These are phyloP conservation scores for Osmerus eperlanus DNA, from an alignment of 2,113 vertebrate species.

Conservation along the genomic window DNA sequence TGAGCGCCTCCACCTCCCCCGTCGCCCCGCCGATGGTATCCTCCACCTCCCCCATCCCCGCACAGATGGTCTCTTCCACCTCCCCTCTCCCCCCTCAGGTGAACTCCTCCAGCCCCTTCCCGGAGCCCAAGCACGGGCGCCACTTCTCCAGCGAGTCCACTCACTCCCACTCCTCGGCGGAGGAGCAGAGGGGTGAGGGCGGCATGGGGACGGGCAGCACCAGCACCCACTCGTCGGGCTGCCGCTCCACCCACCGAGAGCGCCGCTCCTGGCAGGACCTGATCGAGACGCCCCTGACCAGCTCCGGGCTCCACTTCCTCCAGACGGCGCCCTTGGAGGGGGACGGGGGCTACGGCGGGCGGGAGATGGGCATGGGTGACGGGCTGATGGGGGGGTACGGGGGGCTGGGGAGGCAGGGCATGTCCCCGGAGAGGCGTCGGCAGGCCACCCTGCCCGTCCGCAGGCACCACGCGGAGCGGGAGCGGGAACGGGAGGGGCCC, in stretches of 20 bases:
- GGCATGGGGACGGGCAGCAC: conserved; percentile 58
- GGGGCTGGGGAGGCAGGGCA: conserved; percentile 60
- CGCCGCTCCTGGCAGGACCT: conserved; percentile 85
- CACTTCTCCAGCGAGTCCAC: conserved; percentile 87
- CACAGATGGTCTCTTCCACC: conserved; percentile 7
- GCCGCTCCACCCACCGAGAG: conserved; percentile 78
- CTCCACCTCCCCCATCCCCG: conserved; percentile 12
- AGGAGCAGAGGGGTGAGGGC: conserved; percentile 74
- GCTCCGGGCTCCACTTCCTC: conserved; percentile 86
- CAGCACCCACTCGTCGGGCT: conserved; percentile 78
- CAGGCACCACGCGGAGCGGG: conserved; percentile 75
- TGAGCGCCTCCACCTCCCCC: conserved; percentile 13
- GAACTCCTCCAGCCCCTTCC: conserved; percentile 85
- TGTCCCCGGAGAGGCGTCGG: conserved; percentile 78
- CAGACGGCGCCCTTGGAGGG: conserved; percentile 78
- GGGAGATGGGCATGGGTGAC: conserved; percentile 45
- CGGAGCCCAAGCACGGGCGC: conserved; percentile 78
- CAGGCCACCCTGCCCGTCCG: conserved; percentile 80
- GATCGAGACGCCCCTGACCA: conserved; percentile 81
- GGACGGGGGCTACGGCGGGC: conserved; percentile 58
- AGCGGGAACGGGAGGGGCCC: conserved; percentile 78
- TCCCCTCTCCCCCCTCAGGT: conserved; percentile 73
- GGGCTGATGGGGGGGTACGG: conserved; percentile 62
- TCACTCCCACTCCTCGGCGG: conserved; percentile 81
- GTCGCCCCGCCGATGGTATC: background rate